Conservation (phyloP, 2,888 invertebrate genomes). For the Neria commutata region DNA sequence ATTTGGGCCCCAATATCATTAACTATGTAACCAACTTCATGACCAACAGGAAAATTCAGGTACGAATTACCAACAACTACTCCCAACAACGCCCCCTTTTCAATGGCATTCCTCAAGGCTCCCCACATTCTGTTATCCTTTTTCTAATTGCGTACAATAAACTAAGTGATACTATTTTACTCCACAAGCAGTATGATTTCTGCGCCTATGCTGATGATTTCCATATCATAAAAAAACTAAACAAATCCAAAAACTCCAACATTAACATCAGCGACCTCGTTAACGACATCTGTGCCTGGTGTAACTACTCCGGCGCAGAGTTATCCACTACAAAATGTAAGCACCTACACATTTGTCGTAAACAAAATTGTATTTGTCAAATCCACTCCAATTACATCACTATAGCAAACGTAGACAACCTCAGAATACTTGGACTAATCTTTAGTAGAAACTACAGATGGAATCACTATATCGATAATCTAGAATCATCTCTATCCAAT, state of each 20-base stretch:
- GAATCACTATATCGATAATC: neutral
- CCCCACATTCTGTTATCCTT: slow-evolving; percentile 10
- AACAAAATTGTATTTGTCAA: neutral
- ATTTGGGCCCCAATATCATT: neutral
- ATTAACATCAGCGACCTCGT: neutral
- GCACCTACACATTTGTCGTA: neutral
- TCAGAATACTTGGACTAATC: neutral
- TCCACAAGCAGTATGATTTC: neutral
- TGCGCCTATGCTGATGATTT: neutral
- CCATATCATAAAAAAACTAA: neutral
- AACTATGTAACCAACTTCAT: neutral
- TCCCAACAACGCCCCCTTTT: neutral
- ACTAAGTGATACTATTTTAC: neutral
- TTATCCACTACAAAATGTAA: neutral
- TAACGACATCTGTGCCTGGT: neutral
- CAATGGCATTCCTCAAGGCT: slow-evolving; percentile 13
- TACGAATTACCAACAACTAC: neutral
- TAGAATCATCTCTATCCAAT: neutral
- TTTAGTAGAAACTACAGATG: neutral
- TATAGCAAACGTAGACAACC: neutral
- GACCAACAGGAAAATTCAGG: neutral
- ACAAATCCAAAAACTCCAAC: neutral
- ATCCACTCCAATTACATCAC: neutral
- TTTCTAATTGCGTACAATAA: slow-evolving; percentile 14
- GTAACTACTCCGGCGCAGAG: neutral